Evolutionary conservation across 2,113 vertebrate species (phyloP).

Genomic region (Mirza zaza): DNA sequence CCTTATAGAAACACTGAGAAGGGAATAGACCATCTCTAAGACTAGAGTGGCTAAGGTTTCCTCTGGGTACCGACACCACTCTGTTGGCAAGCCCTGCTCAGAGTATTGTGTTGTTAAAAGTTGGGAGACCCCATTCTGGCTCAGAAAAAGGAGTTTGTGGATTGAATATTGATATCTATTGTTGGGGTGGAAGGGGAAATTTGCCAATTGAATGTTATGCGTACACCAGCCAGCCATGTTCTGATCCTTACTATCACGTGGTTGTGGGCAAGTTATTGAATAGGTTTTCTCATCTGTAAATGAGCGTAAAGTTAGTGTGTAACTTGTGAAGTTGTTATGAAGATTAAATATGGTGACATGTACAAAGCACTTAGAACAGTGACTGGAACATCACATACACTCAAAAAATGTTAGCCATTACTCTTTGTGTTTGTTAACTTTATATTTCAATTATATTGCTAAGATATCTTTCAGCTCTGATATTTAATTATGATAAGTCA

Average conservation of each 20-base stretch:
- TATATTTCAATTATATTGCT: neutral
- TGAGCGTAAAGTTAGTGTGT: neutral
- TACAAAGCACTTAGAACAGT: neutral
- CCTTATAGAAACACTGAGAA: neutral
- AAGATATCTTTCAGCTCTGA: neutral
- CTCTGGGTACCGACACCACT: neutral
- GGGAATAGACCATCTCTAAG: neutral
- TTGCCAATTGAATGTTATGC: neutral
- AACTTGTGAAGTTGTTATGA: neutral
- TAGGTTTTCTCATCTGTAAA: neutral
- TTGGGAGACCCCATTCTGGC: neutral
- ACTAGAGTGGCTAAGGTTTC: neutral
- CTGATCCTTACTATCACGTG: neutral
- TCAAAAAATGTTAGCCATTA: neutral
- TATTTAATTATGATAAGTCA: neutral
- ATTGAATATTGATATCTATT: neutral
- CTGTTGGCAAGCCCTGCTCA: neutral
- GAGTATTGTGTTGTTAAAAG: neutral
- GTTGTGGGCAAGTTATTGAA: neutral
- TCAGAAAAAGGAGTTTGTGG: neutral
- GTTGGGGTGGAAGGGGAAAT: neutral
- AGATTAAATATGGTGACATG: neutral
- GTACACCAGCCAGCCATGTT: fast-evolving
- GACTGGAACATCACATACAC: neutral
- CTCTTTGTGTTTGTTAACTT: neutral